These are phyloP conservation scores for Ophion costatus DNA, from an alignment of 2,888 invertebrate genomes.

Conservation along the genomic window DNA sequence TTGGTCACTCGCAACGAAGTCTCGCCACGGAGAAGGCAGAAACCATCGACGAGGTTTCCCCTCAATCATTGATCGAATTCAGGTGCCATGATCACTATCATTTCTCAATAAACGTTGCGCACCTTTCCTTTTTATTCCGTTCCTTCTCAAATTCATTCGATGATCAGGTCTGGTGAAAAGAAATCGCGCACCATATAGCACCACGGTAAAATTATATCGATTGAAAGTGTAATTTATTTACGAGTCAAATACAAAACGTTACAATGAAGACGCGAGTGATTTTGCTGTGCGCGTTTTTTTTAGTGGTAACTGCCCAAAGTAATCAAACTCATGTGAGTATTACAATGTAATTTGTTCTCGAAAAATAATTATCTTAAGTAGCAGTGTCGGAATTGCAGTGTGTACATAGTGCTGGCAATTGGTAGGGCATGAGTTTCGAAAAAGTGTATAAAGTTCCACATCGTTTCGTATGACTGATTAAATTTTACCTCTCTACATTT, in stretches of 20 bases:
- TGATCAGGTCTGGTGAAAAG: neutral
- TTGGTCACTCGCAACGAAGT: conserved; percentile 63
- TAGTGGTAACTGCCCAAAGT: conserved; percentile 31
- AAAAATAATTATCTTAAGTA: neutral
- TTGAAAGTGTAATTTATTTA: neutral
- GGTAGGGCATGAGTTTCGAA: too few relatives aligned
- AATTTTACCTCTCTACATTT: too few relatives aligned
- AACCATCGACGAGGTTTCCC: conserved; percentile 26
- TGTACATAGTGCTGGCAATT: too few relatives aligned
- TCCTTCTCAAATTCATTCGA: neutral
- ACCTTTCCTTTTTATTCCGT: neutral
- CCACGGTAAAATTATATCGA: neutral
- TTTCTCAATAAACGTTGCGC: conserved; percentile 8
- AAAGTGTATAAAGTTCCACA: too few relatives aligned
- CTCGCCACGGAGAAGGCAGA: conserved; percentile 55
- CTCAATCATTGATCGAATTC: conserved; percentile 39
- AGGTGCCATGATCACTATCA: conserved; percentile 44
- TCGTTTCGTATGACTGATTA: too few relatives aligned
- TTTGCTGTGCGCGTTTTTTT: conserved; percentile 49
- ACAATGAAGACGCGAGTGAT: conserved; percentile 62
- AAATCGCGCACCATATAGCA: neutral
- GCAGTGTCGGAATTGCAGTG: neutral
- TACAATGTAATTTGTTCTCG: neutral
- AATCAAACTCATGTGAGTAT: conserved; percentile 61
- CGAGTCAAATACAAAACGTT: conserved; percentile 54